Percentiles rank a stretch among this genome's conserved stretches.
These are phyloP conservation scores for Acropora tenuis DNA, from an alignment of 64 coral and sea anemone species.

Conservation along the genomic window DNA sequence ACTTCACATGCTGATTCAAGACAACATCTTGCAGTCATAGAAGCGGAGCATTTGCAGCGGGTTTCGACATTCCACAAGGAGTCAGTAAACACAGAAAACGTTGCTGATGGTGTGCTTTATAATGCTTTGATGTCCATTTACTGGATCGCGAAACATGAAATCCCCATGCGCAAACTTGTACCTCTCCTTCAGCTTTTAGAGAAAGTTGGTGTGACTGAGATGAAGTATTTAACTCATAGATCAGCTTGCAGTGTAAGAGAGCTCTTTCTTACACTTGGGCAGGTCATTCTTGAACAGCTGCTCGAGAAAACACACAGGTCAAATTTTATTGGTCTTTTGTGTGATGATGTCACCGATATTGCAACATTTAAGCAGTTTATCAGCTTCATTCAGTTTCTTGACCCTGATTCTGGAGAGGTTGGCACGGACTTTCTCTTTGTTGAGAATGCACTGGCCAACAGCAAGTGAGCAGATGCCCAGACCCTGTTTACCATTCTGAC, in stretches of 20 bases:
- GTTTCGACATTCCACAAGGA: background rate
- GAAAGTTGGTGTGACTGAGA: background rate
- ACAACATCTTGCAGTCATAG: conserved; percentile 46
- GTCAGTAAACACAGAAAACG: background rate
- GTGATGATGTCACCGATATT: background rate
- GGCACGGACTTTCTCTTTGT: too few relatives aligned
- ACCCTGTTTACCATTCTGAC: too few relatives aligned
- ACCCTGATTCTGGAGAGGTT: too few relatives aligned
- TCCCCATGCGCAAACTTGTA: background rate
- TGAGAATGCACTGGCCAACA: too few relatives aligned
- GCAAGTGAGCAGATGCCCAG: too few relatives aligned
- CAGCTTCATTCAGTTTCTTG: background rate
- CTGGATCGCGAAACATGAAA: background rate
- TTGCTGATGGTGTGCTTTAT: background rate
- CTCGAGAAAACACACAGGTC: background rate
- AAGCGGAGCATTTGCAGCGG: background rate
- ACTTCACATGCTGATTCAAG: background rate
- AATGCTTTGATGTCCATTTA: background rate
- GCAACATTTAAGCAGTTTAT: background rate
- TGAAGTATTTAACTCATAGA: background rate
- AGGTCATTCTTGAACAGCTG: background rate
- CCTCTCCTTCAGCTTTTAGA: background rate
- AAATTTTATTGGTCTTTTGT: background rate
- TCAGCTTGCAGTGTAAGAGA: background rate
- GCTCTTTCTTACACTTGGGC: background rate